Evolutionary conservation across 2,888 invertebrate species (phyloP).

Genomic region (Malthinus flaveolus): DNA sequence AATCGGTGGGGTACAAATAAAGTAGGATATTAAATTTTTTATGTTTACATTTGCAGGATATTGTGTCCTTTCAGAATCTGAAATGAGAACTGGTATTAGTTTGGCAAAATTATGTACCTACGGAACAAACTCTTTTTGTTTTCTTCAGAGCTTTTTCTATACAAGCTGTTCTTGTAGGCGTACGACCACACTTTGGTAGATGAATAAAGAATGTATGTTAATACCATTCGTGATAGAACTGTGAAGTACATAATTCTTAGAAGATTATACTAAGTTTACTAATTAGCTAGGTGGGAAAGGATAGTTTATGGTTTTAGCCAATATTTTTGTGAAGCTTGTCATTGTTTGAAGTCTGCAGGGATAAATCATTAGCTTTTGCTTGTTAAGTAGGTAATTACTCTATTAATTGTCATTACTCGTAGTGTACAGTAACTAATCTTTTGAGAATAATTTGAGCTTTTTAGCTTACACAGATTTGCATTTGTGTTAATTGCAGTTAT

Average conservation of each 20-base stretch:
- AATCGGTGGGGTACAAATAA: constrained; percentile 12
- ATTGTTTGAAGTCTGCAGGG: too few relatives aligned
- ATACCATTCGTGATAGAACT: constrained; percentile 7
- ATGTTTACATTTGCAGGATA: constrained; percentile 11
- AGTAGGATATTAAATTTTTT: constrained; percentile 1
- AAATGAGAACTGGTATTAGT: not conserved
- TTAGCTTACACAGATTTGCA: constrained; percentile 9
- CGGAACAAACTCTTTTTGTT: not conserved
- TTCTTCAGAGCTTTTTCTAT: not conserved
- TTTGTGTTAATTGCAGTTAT: not conserved
- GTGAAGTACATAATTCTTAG: not conserved
- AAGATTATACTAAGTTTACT: not conserved
- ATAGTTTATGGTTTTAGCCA: too few relatives aligned
- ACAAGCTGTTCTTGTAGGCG: constrained; percentile 9
- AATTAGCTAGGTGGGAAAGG: too few relatives aligned
- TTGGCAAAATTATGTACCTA: not conserved
- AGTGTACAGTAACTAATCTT: not conserved
- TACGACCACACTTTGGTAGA: constrained; percentile 17
- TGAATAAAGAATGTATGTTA: not conserved
- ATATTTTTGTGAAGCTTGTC: too few relatives aligned
- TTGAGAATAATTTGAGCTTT: not conserved
- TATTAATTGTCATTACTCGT: not conserved
- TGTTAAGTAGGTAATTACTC: not conserved
- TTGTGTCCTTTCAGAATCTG: not conserved
- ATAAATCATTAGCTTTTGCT: not conserved